phyloP scores from a whole-genome alignment of 1,140 invertebrate species.

The Drosophila funebris region DNA sequence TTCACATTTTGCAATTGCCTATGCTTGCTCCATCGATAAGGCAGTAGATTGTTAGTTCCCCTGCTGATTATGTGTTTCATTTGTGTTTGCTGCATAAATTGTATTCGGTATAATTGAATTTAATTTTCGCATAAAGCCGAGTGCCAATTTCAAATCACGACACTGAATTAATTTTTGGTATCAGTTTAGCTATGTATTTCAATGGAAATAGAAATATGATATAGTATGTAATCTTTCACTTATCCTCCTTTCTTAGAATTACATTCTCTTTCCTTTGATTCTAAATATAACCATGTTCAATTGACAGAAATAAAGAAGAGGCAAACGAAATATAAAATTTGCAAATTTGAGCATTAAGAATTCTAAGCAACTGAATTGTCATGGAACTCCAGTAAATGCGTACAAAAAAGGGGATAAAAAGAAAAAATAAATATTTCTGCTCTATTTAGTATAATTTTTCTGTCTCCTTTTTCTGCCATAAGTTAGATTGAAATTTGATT shows the following conservation, averaged over 20 bases:
- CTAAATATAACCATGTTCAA: too few species aligned
- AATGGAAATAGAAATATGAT: background rate
- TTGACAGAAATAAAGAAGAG: background rate
- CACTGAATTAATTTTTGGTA: background rate
- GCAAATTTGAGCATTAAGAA: slow-evolving; percentile 11
- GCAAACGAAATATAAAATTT: background rate
- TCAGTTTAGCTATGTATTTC: too few species aligned
- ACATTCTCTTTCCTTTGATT: too few species aligned
- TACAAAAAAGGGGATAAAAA: too few species aligned
- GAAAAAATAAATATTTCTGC: background rate
- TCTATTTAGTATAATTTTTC: too few species aligned
- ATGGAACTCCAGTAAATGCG: background rate
- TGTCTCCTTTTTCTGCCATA: too few species aligned
- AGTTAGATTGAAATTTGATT: too few species aligned
- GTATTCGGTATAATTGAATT: slow-evolving; percentile 25
- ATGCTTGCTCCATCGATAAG: slow-evolving; percentile 12
- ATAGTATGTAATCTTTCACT: too few species aligned
- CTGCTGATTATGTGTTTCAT: slow-evolving; percentile 58
- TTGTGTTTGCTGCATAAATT: slow-evolving; percentile 9
- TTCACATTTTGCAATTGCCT: slow-evolving; percentile 57
- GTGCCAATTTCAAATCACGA: background rate
- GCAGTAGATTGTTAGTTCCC: slow-evolving; percentile 49
- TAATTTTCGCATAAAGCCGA: background rate
- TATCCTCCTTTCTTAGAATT: too few species aligned
- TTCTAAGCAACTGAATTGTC: background rate